Evolutionary conservation across 2,888 invertebrate species (phyloP), one percentile per base, ranked within the genome.

Genomic region (Drosophila paracracens): DNA sequence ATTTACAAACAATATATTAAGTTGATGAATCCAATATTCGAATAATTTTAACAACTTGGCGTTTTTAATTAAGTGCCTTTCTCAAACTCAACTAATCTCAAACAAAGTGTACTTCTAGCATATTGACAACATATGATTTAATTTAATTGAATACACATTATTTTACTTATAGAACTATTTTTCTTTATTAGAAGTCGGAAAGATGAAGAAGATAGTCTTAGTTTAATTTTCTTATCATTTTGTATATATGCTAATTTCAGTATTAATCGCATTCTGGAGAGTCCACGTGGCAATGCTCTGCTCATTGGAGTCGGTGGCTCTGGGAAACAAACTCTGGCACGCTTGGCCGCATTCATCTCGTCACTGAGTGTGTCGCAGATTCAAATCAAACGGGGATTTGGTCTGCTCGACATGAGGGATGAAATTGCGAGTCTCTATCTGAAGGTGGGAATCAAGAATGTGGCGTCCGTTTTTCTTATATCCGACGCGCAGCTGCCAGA

Each of bases 291-390:
- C 18, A 98, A 99, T 92, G 98, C 98, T 0, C 93, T 99, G 33
- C 94, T 99, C 18, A 96, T 99, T n/a, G 99, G 99, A 18, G 99
- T 99, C 0, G 99, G 99, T 29, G 99, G 99, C 43, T 98, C 97
- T 62, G 99, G 99, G 51, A 98, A 99, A 92, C 99, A 99, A 93
- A 98, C 98, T 4, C 94, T 99, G 59, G 97, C 98, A 0, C 94
- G 98, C 38, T 94, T 99, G 27, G 96, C 99, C 0, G 96, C 98
- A 0, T 99, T 97, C 91, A 98, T 99, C 71, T 97, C 98, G 11
- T 96, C 97, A 2, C 94, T 98, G 48, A 98, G 98, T 92, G 98
- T 98, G 0, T 98, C 98, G 93, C 99, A 99, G 94, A 95, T 99
- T 43, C 97, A 98, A 83, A 94, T 99, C 18, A 95, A 96, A 73